A percentile compares a stretch with the other conserved stretches of the same genome.
These are phyloP conservation scores for Apteryx mantelli DNA, from an alignment of 2,113 vertebrate genomes.

Conservation along the genomic window DNA sequence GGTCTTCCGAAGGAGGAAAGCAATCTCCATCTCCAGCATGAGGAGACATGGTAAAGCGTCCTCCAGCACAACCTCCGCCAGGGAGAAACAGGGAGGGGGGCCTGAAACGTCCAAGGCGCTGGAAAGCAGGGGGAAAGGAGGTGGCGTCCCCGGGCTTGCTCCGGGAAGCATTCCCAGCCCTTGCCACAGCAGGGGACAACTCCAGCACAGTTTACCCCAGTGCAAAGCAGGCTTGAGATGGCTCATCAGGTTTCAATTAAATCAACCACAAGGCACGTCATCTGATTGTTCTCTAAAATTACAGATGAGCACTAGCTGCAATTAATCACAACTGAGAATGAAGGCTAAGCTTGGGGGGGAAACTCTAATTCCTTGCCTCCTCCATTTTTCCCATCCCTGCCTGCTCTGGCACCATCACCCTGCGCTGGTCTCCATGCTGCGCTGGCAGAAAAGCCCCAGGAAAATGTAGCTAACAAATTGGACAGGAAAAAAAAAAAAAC, in stretches of 20 bases:
- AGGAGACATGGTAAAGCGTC: neutral
- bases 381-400: neutral
- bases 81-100: neutral
- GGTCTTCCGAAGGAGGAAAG: neutral
- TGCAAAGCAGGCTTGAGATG: neutral
- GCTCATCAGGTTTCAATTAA: slow-evolving; percentile 68
- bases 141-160: neutral
- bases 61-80: neutral
- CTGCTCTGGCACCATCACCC: neutral
- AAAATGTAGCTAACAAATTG: neutral
- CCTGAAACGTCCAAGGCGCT: neutral
- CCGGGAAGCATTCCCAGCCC: neutral
- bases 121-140: neutral
- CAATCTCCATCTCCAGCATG: neutral
- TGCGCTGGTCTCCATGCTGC: neutral
- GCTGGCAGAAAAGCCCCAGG: neutral
- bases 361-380: neutral
- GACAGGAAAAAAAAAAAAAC: neutral
- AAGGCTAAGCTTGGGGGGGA: slow-evolving; percentile 28
- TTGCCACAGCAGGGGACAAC: neutral
- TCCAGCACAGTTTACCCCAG: neutral
- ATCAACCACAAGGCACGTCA: slow-evolving; percentile 44
- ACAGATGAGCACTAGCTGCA: slow-evolving; percentile 37
- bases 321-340: slow-evolving; percentile 41
- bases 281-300: slow-evolving; percentile 60